Percentiles rank a stretch among this genome's conserved stretches.
Evolutionary conservation across 2,797 vertebrate genomes (phyloP).

Genomic region (Eremophila alpestris): DNA sequence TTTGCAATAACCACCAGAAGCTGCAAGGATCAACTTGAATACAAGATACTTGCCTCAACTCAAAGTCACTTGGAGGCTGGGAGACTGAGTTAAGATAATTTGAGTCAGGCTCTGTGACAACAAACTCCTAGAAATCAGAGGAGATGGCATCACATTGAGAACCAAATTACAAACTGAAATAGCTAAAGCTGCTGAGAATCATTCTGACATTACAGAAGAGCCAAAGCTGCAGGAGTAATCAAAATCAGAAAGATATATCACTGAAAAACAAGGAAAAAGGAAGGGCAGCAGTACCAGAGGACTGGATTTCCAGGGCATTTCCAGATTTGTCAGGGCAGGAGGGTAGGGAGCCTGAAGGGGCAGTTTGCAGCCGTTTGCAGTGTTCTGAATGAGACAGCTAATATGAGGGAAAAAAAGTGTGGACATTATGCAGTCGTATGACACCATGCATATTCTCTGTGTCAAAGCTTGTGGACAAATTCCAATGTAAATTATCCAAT

Average conservation of each 20-base stretch:
- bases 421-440: not conserved
- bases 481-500: not conserved
- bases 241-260: not conserved
- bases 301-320: not conserved
- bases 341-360: not conserved
- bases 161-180: not conserved
- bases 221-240: not conserved
- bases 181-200: not conserved
- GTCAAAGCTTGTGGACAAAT: not conserved
- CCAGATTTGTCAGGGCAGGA: not conserved
- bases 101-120: not conserved
- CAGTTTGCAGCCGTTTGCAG: not conserved
- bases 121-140: not conserved
- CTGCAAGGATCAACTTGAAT: not conserved
- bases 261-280: not conserved
- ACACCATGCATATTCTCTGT: not conserved
- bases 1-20: not conserved
- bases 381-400: not conserved
- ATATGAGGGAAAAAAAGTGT: not conserved
- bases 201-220: not conserved
- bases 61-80: not conserved
- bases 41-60: not conserved
- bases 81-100: not conserved
- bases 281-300: not conserved
- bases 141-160: not conserved